phyloP scores from a whole-genome alignment of 2,113 vertebrate genomes.

The Turdus rufiventris region DNA sequence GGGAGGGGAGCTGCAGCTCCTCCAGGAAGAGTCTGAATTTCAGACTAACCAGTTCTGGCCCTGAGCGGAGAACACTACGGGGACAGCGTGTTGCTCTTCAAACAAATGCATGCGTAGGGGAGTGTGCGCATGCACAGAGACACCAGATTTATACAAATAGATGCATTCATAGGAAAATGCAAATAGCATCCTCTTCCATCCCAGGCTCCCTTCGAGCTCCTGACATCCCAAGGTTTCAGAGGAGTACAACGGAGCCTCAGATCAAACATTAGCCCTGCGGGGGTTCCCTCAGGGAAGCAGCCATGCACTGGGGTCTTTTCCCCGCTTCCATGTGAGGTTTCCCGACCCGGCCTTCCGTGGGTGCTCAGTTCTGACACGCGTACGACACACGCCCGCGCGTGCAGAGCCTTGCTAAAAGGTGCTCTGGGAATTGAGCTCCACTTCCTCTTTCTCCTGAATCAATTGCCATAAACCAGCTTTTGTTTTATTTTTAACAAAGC shows the following conservation, averaged over 20 bases:
- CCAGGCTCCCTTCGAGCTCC: constrained; percentile 43
- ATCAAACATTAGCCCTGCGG: constrained; percentile 69
- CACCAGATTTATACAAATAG: constrained; percentile 59
- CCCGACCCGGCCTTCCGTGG: constrained; percentile 44
- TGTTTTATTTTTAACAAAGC: constrained; percentile 60
- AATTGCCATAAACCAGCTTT: constrained; percentile 47
- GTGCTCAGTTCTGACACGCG: constrained; percentile 40
- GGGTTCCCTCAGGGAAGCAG: constrained; percentile 64
- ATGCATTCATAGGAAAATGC: constrained; percentile 63
- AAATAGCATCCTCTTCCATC: constrained; percentile 52
- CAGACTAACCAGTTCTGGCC: constrained; percentile 30
- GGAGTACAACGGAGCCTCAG: constrained; percentile 59
- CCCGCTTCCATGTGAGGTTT: constrained; percentile 40
- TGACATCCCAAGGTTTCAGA: constrained; percentile 67
- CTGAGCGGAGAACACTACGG: neutral
- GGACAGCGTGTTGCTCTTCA: constrained; percentile 33
- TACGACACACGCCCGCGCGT: neutral
- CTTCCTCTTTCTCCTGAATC: constrained; percentile 42
- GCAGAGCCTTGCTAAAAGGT: constrained; percentile 43
- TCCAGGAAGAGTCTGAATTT: constrained; percentile 30
- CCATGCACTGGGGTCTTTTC: constrained; percentile 37
- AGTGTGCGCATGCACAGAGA: constrained; percentile 42
- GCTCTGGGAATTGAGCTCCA: constrained; percentile 48
- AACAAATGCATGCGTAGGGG: neutral
- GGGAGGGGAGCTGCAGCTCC: neutral